Evolutionary conservation across 2,113 vertebrate genomes (phyloP), one percentile per base, ranked within the genome.

Genomic region (Deroptyus accipitrinus): DNA sequence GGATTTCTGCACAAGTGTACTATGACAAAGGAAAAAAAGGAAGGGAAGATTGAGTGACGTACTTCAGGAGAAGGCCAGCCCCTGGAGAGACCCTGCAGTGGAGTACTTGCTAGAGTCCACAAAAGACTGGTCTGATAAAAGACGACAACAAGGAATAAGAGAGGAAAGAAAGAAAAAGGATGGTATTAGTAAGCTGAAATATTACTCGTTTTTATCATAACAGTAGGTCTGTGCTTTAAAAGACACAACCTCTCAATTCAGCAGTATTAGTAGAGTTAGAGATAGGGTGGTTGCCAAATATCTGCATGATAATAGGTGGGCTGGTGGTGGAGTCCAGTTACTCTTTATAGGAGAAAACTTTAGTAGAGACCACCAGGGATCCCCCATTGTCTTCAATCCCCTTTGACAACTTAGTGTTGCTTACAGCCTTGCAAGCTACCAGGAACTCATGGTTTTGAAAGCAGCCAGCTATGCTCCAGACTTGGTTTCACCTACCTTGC

Each of bases 11-110:
- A 96, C 88, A 89, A 86, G 78, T 93, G 96, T 90, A 97, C 94
- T 83, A 93, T 77, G 93, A 97, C 91, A 95, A 96, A 97, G 94
- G 88, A 96, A 95, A 94, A 97, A 96, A 96, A 97, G 97, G 93
- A 97, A 97, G 97, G 94, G 88, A 98, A 97, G 94, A 94, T 96
- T 94, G 96, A 97, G 89, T 97, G 98, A 99, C 98, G 96, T 99
- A 98, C 98, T 99, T 99, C 98, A 99, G 98, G 99, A 99, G 98
- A 99, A 99, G 98, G 98, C 98, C 98, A 99, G 98, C 97, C 98
- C 98, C 95, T 98, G 98, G 98, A 99, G 98, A 98, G 98, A 98
- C 98, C 98, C 98, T 98, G 98, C 97, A 97, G 98, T 98, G 98
- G 98, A 98, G 98, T 99, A 99, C 98, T 99, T 98, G 98, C 98